These are phyloP conservation scores for Chiroxiphia lanceolata DNA, from an alignment of 2,797 vertebrate genomes.

Conservation along the genomic window DNA sequence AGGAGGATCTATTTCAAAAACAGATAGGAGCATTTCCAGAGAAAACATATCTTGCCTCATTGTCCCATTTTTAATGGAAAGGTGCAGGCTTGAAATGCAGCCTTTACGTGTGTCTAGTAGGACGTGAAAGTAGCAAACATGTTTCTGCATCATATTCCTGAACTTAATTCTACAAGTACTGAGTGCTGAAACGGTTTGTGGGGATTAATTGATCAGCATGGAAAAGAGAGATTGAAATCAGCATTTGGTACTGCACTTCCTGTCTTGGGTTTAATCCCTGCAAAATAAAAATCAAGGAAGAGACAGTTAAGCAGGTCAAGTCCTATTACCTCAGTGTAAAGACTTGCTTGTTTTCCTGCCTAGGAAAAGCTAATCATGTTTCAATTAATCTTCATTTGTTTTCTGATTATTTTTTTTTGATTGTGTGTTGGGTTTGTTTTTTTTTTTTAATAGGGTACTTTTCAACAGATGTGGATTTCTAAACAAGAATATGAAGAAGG, in stretches of 20 bases:
- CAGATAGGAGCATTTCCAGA: background rate
- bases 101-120: background rate
- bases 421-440: constrained; percentile 4
- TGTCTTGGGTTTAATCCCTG: background rate
- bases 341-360: background rate
- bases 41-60: accelerated
- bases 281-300: background rate
- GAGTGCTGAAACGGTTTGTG: background rate
- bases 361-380: background rate
- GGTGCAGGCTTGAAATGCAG: background rate
- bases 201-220: background rate
- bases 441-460: constrained; percentile 86
- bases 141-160: background rate
- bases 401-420: background rate
- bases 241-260: background rate
- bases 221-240: background rate
- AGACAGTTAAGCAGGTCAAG: background rate
- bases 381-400: background rate
- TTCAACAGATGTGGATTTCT: constrained; percentile 99
- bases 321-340: background rate
- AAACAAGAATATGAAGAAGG: constrained; percentile 99
- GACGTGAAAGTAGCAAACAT: background rate
- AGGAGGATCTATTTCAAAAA: background rate
- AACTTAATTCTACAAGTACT: background rate
- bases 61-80: background rate